These are phyloP conservation scores for Aphodius granarius DNA, from an alignment of 2,888 invertebrate species.

Conservation along the genomic window DNA sequence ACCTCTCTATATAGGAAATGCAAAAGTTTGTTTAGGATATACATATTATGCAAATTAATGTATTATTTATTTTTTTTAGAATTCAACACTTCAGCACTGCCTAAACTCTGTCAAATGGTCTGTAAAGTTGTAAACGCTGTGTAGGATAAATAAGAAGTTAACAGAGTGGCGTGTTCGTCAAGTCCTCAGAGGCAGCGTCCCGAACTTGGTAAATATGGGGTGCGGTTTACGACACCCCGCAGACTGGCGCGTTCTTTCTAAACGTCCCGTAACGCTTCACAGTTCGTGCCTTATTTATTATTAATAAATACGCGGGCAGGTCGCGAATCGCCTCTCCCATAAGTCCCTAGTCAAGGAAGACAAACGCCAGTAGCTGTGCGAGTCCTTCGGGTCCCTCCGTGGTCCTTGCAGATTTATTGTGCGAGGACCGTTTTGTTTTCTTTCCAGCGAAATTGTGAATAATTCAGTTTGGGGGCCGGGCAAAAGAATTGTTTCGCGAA, in stretches of 20 bases:
- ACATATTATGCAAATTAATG: neutral
- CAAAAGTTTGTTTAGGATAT: neutral
- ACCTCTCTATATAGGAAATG: neutral
- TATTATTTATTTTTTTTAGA: neutral
- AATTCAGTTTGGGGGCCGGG: neutral
- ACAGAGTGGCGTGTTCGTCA: neutral
- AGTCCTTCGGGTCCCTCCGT: neutral
- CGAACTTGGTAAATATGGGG: neutral
- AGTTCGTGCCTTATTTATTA: conserved; percentile 20
- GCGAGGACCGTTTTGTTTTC: neutral
- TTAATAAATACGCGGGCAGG: conserved; percentile 17
- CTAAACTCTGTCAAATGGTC: neutral
- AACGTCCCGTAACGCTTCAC: conserved; percentile 15
- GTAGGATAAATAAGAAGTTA: neutral
- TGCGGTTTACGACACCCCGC: conserved; percentile 15
- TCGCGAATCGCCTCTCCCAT: neutral
- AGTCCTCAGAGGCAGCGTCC: neutral
- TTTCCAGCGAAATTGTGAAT: neutral
- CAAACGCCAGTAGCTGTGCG: neutral
- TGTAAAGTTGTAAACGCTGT: neutral
- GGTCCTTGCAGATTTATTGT: neutral
- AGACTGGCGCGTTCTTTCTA: conserved; percentile 9
- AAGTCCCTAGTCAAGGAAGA: neutral
- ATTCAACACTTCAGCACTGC: neutral
- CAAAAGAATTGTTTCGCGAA: neutral